Percentiles rank a stretch among this genome's conserved stretches.
These are phyloP conservation scores for Drosophila anceps DNA, from an alignment of 2,888 invertebrate species.

Conservation along the genomic window DNA sequence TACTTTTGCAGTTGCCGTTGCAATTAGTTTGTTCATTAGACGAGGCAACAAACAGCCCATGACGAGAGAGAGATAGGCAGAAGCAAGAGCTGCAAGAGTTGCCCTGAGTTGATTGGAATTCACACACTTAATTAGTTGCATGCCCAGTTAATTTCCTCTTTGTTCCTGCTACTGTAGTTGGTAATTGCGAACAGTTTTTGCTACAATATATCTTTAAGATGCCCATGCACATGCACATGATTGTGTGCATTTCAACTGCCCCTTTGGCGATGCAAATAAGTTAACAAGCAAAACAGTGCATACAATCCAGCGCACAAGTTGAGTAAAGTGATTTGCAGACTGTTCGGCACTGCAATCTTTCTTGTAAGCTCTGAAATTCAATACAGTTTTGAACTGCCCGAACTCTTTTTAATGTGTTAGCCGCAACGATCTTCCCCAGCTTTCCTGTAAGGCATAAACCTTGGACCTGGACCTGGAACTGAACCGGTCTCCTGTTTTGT, in stretches of 20 bases:
- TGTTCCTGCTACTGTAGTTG: constrained; percentile 37
- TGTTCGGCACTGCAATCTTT: constrained; percentile 40
- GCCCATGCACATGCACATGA: constrained; percentile 13
- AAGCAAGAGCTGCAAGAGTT: constrained; percentile 12
- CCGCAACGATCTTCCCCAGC: constrained; percentile 44
- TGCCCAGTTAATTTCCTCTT: constrained; percentile 61
- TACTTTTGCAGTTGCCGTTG: constrained; percentile 76
- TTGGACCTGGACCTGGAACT: not conserved
- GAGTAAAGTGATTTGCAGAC: constrained; percentile 55
- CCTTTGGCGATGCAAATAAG: constrained; percentile 58
- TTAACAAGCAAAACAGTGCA: constrained; percentile 19
- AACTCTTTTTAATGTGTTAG: constrained; percentile 28
- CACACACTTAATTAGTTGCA: constrained; percentile 77
- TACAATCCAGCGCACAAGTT: not conserved
- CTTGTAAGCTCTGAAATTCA: constrained; percentile 30
- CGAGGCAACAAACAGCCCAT: constrained; percentile 58
- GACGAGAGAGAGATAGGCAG: constrained; percentile 39
- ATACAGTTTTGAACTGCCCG: constrained; percentile 18
- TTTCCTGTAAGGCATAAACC: constrained; percentile 6
- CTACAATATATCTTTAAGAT: constrained; percentile 59
- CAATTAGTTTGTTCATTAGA: constrained; percentile 82
- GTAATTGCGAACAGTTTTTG: constrained; percentile 53
- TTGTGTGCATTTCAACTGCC: constrained; percentile 21
- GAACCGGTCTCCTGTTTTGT: constrained; percentile 10
- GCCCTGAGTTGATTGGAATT: constrained; percentile 71